Percentiles rank a stretch among this genome's conserved stretches.
Evolutionary conservation across 2,888 invertebrate genomes (phyloP).

Genomic region (Eugnorisma glareosa): DNA sequence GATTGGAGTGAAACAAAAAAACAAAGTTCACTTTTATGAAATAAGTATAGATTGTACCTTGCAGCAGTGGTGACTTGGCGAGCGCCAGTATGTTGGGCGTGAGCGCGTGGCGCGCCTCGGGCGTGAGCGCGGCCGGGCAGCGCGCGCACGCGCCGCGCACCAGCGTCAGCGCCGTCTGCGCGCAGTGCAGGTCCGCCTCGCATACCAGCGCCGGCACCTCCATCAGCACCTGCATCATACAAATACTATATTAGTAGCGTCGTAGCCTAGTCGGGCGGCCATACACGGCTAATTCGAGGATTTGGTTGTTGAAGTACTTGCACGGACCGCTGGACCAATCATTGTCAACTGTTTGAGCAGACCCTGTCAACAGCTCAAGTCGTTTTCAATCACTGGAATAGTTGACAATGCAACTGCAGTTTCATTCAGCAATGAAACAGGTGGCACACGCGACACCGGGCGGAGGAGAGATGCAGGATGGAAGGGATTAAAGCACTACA

Average conservation of each 20-base stretch:
- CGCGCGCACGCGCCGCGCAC: constrained; percentile 95
- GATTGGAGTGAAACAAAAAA: neutral
- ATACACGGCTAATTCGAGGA: too few species aligned
- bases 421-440: too few species aligned
- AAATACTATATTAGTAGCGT: too few species aligned
- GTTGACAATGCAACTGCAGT: too few species aligned
- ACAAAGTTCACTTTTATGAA: neutral
- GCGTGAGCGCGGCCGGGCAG: constrained; percentile 94
- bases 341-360: too few species aligned
- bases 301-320: too few species aligned
- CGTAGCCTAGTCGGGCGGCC: too few species aligned
- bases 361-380: neutral
- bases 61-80: constrained; percentile 94
- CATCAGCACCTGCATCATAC: constrained; percentile 90
- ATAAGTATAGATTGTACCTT: constrained; percentile 90
- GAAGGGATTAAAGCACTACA: too few species aligned
- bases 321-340: too few species aligned
- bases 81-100: constrained; percentile 95
- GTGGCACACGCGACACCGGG: too few species aligned
- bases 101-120: constrained; percentile 93
- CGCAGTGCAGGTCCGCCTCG: constrained; percentile 98
- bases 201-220: constrained; percentile 97
- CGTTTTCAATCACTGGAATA: too few species aligned
- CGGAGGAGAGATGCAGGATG: too few species aligned
- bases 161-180: constrained; percentile 96